Conservation (phyloP, 2,113 vertebrate genomes). For the Cricetomys ansorgei region DNA sequence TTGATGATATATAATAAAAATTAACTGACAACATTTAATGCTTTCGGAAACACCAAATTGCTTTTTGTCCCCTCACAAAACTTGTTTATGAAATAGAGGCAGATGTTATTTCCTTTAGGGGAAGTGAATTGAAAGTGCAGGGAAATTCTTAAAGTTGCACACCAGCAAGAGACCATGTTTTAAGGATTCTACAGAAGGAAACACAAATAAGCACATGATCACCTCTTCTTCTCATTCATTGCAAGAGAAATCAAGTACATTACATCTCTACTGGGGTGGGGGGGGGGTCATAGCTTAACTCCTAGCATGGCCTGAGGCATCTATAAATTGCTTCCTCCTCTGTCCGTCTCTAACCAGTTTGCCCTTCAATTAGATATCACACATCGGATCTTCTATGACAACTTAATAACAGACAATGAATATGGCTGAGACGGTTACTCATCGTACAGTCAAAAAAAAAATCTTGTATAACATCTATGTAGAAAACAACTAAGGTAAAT, state of each 20-base stretch:
- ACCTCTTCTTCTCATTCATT: not conserved
- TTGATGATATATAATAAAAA: not conserved
- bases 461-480: not conserved
- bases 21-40: not conserved
- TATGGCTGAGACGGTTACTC: not conserved
- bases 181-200: not conserved
- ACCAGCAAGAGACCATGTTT: not conserved
- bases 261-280: not conserved
- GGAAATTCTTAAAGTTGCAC: not conserved
- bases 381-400: not conserved
- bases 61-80: not conserved
- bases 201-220: accelerated
- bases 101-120: not conserved
- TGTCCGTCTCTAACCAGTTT: not conserved
- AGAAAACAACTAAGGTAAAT: not conserved
- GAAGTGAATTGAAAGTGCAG: not conserved
- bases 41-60: not conserved
- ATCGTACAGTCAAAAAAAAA: not conserved
- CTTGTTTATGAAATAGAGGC: not conserved
- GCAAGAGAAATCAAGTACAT: not conserved
- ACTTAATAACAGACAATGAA: not conserved
- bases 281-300: not conserved
- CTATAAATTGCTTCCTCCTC: not conserved
- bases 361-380: not conserved
- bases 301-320: not conserved